These are phyloP conservation scores for Bothrops jararaca DNA, from an alignment of 2,113 vertebrate genomes.

Conservation along the genomic window DNA sequence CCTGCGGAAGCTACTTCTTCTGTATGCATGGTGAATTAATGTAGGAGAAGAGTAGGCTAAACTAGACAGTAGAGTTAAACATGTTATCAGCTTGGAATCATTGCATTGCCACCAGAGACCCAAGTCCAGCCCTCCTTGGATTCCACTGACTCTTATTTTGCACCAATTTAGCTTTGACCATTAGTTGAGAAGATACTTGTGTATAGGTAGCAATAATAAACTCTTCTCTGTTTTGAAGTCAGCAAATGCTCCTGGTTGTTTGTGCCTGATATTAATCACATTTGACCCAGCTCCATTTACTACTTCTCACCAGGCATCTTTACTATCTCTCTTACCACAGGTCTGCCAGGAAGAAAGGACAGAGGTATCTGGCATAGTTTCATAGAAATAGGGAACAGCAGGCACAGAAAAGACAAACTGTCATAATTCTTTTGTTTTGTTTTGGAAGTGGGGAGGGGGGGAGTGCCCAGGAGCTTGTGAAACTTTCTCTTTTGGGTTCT, in stretches of 20 bases:
- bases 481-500: constrained; percentile 37
- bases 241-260: not conserved
- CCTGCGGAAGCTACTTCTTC: not conserved
- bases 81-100: not conserved
- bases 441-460: constrained; percentile 27
- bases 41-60: not conserved
- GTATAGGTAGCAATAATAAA: not conserved
- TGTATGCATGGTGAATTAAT: not conserved
- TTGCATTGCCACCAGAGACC: not conserved
- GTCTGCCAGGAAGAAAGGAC: constrained; percentile 48
- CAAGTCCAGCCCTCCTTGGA: not conserved
- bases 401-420: constrained; percentile 44
- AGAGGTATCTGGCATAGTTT: constrained; percentile 20
- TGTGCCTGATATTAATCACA: constrained; percentile 12
- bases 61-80: not conserved
- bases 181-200: not conserved
- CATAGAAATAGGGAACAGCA: constrained; percentile 45
- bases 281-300: constrained; percentile 2
- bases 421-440: constrained; percentile 29
- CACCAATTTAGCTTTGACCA: not conserved
- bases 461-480: constrained; percentile 2
- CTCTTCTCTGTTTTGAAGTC: not conserved
- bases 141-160: not conserved
- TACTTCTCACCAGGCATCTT: not conserved
- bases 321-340: constrained; percentile 26